phyloP scores from a whole-genome alignment of 2,113 vertebrate genomes.

The Pluvialis apricaria region DNA sequence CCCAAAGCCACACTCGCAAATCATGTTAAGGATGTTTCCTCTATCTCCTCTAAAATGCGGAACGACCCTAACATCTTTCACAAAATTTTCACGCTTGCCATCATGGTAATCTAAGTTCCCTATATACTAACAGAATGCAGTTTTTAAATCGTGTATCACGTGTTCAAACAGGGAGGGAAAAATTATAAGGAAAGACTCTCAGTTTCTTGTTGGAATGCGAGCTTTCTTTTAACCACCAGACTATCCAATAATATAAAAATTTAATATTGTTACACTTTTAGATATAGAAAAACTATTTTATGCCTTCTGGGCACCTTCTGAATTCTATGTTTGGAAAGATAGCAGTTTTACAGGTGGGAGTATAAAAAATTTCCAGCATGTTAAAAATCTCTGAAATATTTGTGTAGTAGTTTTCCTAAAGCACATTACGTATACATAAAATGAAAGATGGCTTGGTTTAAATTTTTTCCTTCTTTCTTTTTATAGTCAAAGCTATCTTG shows the following conservation, averaged over 20 bases:
- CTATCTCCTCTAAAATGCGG: background rate
- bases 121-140: background rate
- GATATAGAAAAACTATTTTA: background rate
- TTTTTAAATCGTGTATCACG: background rate
- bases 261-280: background rate
- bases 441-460: background rate
- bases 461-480: background rate
- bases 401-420: background rate
- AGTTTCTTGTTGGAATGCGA: background rate
- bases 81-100: background rate
- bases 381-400: background rate
- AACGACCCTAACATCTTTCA: background rate
- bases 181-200: background rate
- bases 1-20: background rate
- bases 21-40: background rate
- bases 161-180: background rate
- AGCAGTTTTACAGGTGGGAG: background rate
- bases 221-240: background rate
- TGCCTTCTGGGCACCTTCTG: background rate
- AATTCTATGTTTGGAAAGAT: background rate
- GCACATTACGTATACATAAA: fast-evolving
- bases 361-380: background rate
- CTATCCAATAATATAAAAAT: background rate
- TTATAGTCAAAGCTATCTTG: background rate
- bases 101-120: background rate